These are phyloP conservation scores for Phoronis australis DNA, from an alignment of 2,888 invertebrate genomes.

Conservation along the genomic window DNA sequence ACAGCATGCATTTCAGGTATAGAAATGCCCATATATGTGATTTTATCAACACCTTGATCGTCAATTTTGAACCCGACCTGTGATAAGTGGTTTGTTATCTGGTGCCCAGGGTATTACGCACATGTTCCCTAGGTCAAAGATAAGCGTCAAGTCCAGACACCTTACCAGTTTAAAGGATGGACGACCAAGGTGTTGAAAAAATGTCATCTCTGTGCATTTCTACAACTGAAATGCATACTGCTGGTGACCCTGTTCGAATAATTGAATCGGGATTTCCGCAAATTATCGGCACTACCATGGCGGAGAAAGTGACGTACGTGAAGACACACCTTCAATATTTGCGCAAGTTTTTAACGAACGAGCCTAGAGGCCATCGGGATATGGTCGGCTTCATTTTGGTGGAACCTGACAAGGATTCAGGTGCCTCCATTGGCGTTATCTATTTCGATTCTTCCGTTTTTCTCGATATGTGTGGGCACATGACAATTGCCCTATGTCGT, in stretches of 20 bases:
- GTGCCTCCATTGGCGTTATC: conserved; percentile 42
- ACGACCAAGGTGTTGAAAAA: background rate
- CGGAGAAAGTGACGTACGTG: conserved; percentile 40
- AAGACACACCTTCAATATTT: conserved; percentile 31
- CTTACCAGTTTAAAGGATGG: too few relatives aligned
- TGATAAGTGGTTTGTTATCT: too few relatives aligned
- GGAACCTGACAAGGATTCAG: conserved; percentile 27
- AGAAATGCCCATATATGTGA: too few relatives aligned
- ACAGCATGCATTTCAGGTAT: too few relatives aligned
- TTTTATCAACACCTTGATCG: too few relatives aligned
- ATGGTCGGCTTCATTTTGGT: conserved; percentile 51
- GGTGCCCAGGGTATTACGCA: too few relatives aligned
- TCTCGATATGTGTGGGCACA: conserved; percentile 53
- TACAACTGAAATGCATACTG: conserved; percentile 52
- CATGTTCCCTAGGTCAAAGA: too few relatives aligned
- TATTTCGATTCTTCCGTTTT: conserved; percentile 52
- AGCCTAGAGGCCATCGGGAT: conserved; percentile 53
- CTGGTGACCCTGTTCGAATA: conserved; percentile 50
- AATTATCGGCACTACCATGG: conserved; percentile 32
- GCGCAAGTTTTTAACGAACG: conserved; percentile 45
- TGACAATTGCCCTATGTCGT: conserved; percentile 46
- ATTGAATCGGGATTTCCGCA: conserved; percentile 42
- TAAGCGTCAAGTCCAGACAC: too few relatives aligned
- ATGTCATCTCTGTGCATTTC: conserved; percentile 13
- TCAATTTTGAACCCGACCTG: too few relatives aligned